phyloP scores from a whole-genome alignment of 1,140 invertebrate species.

The Atta cephalotes region DNA sequence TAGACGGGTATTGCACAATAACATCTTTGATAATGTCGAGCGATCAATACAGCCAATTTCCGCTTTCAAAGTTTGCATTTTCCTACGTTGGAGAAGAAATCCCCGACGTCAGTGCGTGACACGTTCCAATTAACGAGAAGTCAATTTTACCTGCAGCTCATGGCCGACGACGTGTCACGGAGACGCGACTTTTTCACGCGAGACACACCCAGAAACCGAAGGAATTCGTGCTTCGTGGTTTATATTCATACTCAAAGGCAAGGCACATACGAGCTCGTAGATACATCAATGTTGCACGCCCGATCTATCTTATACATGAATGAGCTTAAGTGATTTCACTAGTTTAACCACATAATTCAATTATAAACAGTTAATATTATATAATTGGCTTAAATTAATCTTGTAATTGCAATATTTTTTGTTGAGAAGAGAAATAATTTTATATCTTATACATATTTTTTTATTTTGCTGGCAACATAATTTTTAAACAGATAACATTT shows the following conservation, averaged over 20 bases:
- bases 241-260: neutral
- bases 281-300: too few species aligned
- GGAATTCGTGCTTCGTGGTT: conserved; percentile 11
- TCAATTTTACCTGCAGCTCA: conserved; percentile 47
- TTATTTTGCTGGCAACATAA: neutral
- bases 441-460: neutral
- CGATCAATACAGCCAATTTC: conserved; percentile 19
- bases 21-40: conserved; percentile 1
- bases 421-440: neutral
- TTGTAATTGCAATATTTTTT: neutral
- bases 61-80: conserved; percentile 7
- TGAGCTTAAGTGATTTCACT: neutral
- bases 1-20: conserved; percentile 4
- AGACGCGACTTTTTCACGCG: conserved; percentile 32
- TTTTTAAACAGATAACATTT: neutral
- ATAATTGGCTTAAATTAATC: neutral
- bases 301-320: neutral
- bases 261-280: neutral
- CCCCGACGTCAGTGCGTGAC: conserved; percentile 27
- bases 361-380: neutral
- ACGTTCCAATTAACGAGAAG: conserved; percentile 48
- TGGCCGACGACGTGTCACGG: conserved; percentile 29
- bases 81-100: conserved; percentile 14
- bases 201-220: conserved; percentile 63
- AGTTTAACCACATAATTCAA: neutral